Evolutionary conservation across 1,140 invertebrate genomes (phyloP), one percentile per base, ranked within the genome.

Genomic region (Cephus cinctus): DNA sequence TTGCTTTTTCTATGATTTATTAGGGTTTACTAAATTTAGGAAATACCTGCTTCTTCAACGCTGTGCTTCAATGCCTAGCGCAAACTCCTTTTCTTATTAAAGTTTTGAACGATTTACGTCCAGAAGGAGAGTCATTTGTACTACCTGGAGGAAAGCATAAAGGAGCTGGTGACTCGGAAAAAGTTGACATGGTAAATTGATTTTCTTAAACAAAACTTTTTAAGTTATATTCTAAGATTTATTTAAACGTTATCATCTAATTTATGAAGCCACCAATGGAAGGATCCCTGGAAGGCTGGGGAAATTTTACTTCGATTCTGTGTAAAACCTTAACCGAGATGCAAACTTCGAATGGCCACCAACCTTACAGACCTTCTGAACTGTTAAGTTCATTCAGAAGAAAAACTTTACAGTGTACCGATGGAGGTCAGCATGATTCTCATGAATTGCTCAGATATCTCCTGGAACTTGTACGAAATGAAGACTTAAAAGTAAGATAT

Each of bases 21-120:
- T 48, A 83, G 77, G 91, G 91, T 9, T 73, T 94, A 39, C 73
- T 74, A 25, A 97, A 98, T 81, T 78, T 97, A 69, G 94, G 95
- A 45, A 96, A 97, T 67, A 97, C 94, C 1, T 98, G 95, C 72
- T 98, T 96, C 78, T 96, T 96, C 63, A 98, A 98, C 80, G 90
- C 94, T 30, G 92, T 97, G 3, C 83, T 97, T 78, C 95, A 98
- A 70, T 90, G 88, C 71, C 77, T 97, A 47, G 87, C 86, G 14
- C 91, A 93, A 69, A 95, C 92, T 11, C 88, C 89, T 15, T 89
- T 86, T 69, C 78, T 97, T 32, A 78, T 88, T 23, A 73, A 84
- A 58, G 79, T 89, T 14, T 76, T 95, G 36, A 80, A 86, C 58
- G 81, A 90, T 71, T 79, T 88, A 54, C 79, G 81, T 40, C 78